Percentiles rank a stretch among this genome's conserved stretches.
These are phyloP conservation scores for Lepus europaeus DNA, from an alignment of 2,113 vertebrate species.

Conservation along the genomic window DNA sequence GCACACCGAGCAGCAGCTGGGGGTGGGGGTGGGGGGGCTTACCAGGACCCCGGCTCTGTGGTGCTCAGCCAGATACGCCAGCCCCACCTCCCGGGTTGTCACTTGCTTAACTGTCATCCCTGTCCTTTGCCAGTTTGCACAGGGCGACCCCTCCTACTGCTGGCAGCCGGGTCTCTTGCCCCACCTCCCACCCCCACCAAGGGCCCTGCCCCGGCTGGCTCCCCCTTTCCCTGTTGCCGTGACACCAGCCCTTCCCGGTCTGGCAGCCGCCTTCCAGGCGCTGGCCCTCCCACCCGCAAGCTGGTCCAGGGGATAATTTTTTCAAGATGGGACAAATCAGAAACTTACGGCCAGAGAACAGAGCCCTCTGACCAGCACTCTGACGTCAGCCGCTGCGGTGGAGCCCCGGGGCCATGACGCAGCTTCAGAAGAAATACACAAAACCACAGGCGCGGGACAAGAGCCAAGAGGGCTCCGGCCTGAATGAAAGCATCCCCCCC, in stretches of 20 bases:
- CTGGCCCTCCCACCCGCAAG: not conserved
- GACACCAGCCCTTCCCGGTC: too few relatives aligned
- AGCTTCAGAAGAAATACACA: not conserved
- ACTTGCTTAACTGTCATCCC: too few relatives aligned
- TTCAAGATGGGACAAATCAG: conserved; percentile 16
- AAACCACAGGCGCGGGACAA: not conserved
- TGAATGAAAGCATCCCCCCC: not conserved
- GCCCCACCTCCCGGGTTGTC: not conserved
- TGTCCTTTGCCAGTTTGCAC: not conserved
- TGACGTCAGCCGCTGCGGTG: not conserved
- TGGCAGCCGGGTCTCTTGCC: not conserved
- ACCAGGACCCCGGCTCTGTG: not conserved
- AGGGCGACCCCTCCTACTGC: not conserved
- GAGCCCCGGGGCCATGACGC: accelerated
- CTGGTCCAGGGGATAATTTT: not conserved
- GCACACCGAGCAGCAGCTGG: too few relatives aligned
- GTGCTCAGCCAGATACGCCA: not conserved
- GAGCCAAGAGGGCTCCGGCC: not conserved
- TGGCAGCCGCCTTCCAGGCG: not conserved
- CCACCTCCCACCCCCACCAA: not conserved
- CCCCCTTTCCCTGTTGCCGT: not conserved
- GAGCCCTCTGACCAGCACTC: not conserved
- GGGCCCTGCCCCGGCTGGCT: too few relatives aligned
- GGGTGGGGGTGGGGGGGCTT: not conserved
- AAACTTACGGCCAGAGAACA: not conserved